Conservation (phyloP, 2,797 vertebrate genomes). For the Catharus ustulatus region DNA sequence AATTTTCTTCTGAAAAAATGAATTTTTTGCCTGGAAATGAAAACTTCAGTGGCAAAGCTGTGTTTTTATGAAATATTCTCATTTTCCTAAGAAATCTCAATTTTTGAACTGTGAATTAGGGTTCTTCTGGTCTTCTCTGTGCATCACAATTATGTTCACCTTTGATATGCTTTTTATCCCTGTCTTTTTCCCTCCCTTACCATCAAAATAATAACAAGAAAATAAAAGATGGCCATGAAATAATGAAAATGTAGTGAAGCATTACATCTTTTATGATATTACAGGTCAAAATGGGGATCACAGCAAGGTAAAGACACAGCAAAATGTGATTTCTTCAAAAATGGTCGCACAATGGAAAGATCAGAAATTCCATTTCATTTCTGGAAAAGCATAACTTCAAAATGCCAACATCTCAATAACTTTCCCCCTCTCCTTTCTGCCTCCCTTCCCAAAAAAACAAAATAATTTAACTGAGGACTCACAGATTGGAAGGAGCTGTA, state of each 20-base stretch:
- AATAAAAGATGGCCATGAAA: neutral
- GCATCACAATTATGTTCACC: neutral
- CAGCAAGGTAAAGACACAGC: neutral
- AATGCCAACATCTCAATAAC: neutral
- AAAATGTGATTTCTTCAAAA: neutral
- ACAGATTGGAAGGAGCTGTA: neutral
- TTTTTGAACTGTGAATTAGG: neutral
- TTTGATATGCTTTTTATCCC: neutral
- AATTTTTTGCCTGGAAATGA: neutral
- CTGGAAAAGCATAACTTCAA: neutral
- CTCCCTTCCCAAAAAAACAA: neutral
- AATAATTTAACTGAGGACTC: neutral
- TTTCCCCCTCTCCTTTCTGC: neutral
- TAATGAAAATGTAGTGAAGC: neutral
- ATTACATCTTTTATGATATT: neutral
- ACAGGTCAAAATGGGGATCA: neutral
- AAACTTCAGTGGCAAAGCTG: neutral
- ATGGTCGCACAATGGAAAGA: neutral
- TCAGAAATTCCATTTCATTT: neutral
- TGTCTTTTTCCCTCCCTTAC: neutral
- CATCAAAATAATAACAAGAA: neutral
- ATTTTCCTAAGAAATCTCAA: neutral
- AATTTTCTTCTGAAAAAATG: neutral
- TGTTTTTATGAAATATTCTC: neutral
- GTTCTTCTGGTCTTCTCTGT: neutral